Evolutionary conservation across 1,140 invertebrate genomes (phyloP).

Genomic region (Agrilus planipennis): DNA sequence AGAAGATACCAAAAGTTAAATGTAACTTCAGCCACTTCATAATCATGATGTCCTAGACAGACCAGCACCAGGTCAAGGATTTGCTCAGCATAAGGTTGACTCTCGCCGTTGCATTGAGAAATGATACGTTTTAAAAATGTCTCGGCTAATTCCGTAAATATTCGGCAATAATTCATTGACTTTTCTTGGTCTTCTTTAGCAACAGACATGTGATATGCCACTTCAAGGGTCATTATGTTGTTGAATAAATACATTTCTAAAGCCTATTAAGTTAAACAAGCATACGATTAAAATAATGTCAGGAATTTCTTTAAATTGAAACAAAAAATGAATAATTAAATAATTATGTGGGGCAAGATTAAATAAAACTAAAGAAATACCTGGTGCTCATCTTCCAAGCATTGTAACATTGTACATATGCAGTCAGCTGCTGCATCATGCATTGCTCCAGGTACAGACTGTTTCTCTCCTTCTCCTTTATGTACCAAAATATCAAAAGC

Average conservation of each 20-base stretch:
- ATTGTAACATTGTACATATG: conserved; percentile 72
- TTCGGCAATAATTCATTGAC: conserved; percentile 83
- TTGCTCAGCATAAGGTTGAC: conserved; percentile 70
- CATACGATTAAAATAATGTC: too few species aligned
- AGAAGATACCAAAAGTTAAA: conserved; percentile 95
- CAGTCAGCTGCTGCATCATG: conserved; percentile 89
- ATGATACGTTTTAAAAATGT: conserved; percentile 80
- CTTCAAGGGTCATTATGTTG: conserved; percentile 67
- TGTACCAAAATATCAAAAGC: conserved; percentile 57
- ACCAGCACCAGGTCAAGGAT: conserved; percentile 80
- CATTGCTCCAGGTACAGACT: conserved; percentile 45
- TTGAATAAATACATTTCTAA: conserved; percentile 73
- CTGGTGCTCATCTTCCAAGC: conserved; percentile 59
- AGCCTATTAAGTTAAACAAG: conserved; percentile 13
- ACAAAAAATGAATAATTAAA: too few species aligned
- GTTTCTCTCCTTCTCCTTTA: conserved; percentile 27
- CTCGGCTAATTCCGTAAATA: conserved; percentile 92
- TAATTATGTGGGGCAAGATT: too few species aligned
- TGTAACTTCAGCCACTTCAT: conserved; percentile 94
- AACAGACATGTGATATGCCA: conserved; percentile 82
- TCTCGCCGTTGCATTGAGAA: conserved; percentile 37
- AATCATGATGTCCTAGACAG: conserved; percentile 94
- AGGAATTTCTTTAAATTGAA: too few species aligned
- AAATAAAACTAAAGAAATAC: too few species aligned
- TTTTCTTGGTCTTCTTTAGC: conserved; percentile 86